Evolutionary conservation across 2,113 vertebrate species (phyloP).

Genomic region (Oryzias melastigma): DNA sequence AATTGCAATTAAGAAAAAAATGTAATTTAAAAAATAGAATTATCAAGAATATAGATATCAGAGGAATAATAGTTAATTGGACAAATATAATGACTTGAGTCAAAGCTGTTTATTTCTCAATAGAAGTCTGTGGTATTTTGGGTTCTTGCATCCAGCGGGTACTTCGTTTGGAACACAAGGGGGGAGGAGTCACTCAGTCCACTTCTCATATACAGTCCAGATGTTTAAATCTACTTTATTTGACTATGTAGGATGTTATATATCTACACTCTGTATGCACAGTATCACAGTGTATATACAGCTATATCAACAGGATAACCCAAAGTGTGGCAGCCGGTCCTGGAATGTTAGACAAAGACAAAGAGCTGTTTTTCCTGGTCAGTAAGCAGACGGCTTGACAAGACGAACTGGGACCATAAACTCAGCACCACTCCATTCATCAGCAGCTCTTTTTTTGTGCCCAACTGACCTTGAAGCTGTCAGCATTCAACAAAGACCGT

Average conservation of each 20-base stretch:
- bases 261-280: slow-evolving; percentile 34
- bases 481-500: slow-evolving; percentile 47
- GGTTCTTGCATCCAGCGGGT: no score
- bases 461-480: slow-evolving; percentile 46
- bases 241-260: slow-evolving; percentile 16
- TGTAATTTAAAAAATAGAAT: no score
- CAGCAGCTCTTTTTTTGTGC: slow-evolving; percentile 34
- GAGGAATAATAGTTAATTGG: no score
- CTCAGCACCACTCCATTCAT: slow-evolving; percentile 38
- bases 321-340: slow-evolving; percentile 22
- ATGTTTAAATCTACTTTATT: slow-evolving; percentile 57
- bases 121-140: no score
- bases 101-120: no score
- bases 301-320: slow-evolving; percentile 44
- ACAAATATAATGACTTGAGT: no score
- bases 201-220: slow-evolving; percentile 32
- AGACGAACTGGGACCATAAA: slow-evolving; percentile 59
- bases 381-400: slow-evolving; percentile 39
- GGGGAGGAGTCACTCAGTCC: slow-evolving; percentile 23
- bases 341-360: slow-evolving; percentile 41
- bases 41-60: no score
- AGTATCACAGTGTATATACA: slow-evolving; percentile 31
- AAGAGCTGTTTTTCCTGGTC: slow-evolving; percentile 26
- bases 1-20: no score
- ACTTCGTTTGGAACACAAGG: slow-evolving; percentile 45